These are phyloP conservation scores for Scelioninae gen. 1 DNA, from an alignment of 2,888 invertebrate species.

Conservation along the genomic window DNA sequence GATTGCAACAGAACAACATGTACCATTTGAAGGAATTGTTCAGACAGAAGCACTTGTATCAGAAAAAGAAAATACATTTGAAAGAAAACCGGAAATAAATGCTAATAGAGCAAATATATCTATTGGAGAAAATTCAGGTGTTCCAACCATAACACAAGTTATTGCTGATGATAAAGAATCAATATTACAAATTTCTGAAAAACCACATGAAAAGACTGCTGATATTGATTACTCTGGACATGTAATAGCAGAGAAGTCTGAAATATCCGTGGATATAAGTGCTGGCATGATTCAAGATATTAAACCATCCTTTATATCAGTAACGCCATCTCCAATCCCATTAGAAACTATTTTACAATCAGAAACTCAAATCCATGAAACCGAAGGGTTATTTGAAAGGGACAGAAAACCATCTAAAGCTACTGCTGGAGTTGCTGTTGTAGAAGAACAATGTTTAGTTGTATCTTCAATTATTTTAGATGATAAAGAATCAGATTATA, in stretches of 20 bases:
- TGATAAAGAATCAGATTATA: constrained; percentile 85
- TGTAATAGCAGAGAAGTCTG: constrained; percentile 85
- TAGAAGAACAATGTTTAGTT: constrained; percentile 79
- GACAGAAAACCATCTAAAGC: constrained; percentile 82
- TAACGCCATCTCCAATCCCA: constrained; percentile 85
- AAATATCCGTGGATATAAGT: constrained; percentile 84
- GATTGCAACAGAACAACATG: constrained; percentile 85
- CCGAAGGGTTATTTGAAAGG: constrained; percentile 84
- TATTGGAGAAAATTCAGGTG: constrained; percentile 81
- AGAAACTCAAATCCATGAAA: constrained; percentile 86
- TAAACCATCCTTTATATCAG: constrained; percentile 82
- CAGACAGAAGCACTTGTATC: constrained; percentile 86
- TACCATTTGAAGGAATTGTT: constrained; percentile 86
- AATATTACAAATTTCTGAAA: constrained; percentile 81
- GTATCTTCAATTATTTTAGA: constrained; percentile 81
- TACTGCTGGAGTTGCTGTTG: constrained; percentile 77
- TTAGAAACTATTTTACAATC: constrained; percentile 86
- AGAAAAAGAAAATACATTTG: constrained; percentile 86
- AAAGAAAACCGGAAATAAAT: constrained; percentile 74
- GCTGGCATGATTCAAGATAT: constrained; percentile 79
- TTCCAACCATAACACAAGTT: constrained; percentile 86
- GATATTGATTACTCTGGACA: constrained; percentile 84
- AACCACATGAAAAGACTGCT: constrained; percentile 84
- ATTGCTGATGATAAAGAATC: constrained; percentile 86
- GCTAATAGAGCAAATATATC: constrained; percentile 79